These are phyloP conservation scores for Capromys pilorides DNA, from an alignment of 2,797 vertebrate genomes.

Conservation along the genomic window DNA sequence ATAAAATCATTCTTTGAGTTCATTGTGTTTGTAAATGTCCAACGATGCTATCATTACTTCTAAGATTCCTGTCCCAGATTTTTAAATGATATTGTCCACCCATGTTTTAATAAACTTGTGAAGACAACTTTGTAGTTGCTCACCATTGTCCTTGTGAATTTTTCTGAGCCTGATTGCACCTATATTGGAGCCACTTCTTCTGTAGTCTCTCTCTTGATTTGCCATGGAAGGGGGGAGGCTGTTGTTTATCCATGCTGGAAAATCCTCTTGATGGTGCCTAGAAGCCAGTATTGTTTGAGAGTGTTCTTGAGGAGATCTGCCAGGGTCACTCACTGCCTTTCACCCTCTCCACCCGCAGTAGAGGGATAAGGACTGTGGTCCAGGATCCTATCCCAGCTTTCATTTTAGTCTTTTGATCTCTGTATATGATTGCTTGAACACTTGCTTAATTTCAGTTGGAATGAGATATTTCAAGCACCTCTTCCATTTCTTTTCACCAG, in stretches of 20 bases:
- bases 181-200: background rate
- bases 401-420: background rate
- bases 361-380: background rate
- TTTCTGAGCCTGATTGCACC: background rate
- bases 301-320: background rate
- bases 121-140: background rate
- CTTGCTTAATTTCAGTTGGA: background rate
- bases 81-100: background rate
- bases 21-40: background rate
- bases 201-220: background rate
- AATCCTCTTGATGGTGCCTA: background rate
- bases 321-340: background rate
- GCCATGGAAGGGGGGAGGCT: background rate
- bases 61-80: background rate
- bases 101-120: background rate
- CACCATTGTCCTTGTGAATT: background rate
- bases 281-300: background rate
- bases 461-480: background rate
- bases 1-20: background rate
- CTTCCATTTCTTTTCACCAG: background rate
- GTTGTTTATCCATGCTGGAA: background rate
- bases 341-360: background rate
- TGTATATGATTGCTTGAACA: background rate
- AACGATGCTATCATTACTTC: background rate
- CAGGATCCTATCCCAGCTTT: background rate